Evolutionary conservation across 2,797 vertebrate species (phyloP).

Genomic region (Oryzias dopingdopingensis): DNA sequence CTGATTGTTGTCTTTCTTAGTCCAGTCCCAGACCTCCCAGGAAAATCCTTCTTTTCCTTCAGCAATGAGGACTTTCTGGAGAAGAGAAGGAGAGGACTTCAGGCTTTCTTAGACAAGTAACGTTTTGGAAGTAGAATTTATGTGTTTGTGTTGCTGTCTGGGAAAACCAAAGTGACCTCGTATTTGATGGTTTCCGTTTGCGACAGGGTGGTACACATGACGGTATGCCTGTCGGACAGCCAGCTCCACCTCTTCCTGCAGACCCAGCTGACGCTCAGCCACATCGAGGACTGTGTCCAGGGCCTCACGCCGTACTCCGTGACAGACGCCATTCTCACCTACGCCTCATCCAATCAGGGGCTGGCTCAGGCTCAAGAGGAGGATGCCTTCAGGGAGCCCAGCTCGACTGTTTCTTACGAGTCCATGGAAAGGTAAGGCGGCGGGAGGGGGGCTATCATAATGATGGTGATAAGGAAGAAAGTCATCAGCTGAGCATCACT

Average conservation of each 20-base stretch:
- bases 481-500: not conserved
- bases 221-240: constrained; percentile 96
- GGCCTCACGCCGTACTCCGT: constrained; percentile 86
- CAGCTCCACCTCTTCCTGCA: constrained; percentile 97
- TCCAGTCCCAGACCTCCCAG: constrained; percentile 91
- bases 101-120: constrained; percentile 89
- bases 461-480: not conserved
- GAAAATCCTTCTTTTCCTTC: constrained; percentile 86
- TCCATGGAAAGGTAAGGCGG: constrained; percentile 75
- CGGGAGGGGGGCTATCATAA: not conserved
- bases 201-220: constrained; percentile 87
- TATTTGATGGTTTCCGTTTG: not conserved
- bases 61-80: constrained; percentile 91
- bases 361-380: constrained; percentile 83
- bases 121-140: constrained; percentile 41
- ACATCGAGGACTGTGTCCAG: constrained; percentile 91
- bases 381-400: constrained; percentile 58
- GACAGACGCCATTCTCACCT: constrained; percentile 89
- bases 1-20: constrained; percentile 57
- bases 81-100: constrained; percentile 88
- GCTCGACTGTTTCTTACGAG: constrained; percentile 74
- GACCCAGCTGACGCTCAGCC: constrained; percentile 88
- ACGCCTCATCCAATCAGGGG: constrained; percentile 89
- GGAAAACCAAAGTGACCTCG: too few relatives aligned
- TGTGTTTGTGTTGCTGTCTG: not conserved